Percentiles rank a stretch among this genome's conserved stretches.
Evolutionary conservation across 2,888 invertebrate species (phyloP).

Genomic region (Sarcophaga variegata): DNA sequence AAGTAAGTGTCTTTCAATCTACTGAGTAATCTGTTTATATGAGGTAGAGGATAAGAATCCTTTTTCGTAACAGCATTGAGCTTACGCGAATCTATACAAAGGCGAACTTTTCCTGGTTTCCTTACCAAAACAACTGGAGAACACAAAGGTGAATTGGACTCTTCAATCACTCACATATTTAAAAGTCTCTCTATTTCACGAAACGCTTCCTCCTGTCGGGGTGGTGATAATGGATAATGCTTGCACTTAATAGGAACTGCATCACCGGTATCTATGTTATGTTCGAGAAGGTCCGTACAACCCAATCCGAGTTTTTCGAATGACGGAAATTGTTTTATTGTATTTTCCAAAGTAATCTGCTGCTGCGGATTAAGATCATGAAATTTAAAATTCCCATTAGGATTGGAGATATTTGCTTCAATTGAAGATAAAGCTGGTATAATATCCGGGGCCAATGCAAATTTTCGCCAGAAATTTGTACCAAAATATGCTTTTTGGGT

Average conservation of each 20-base stretch:
- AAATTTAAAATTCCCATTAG: slow-evolving; percentile 2
- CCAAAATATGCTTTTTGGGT: neutral
- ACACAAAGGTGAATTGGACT: slow-evolving; percentile 48
- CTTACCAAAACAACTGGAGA: neutral
- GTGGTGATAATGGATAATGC: slow-evolving; percentile 42
- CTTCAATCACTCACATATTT: slow-evolving; percentile 36
- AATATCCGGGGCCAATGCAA: neutral
- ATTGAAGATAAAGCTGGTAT: neutral
- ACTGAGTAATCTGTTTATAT: slow-evolving; percentile 50
- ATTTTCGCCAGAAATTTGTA: neutral
- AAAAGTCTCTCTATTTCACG: slow-evolving; percentile 23
- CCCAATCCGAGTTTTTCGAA: slow-evolving; percentile 1
- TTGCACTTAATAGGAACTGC: slow-evolving; percentile 22
- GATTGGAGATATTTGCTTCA: neutral
- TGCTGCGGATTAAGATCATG: slow-evolving; percentile 19
- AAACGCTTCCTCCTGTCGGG: slow-evolving; percentile 26
- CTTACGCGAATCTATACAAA: slow-evolving; percentile 49
- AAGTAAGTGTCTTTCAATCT: slow-evolving; percentile 52
- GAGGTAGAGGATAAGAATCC: too few species aligned
- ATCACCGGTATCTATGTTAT: slow-evolving; percentile 13
- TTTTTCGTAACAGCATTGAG: too few species aligned
- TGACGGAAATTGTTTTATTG: slow-evolving; percentile 4
- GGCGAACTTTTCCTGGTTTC: slow-evolving; percentile 45
- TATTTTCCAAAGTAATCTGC: neutral
- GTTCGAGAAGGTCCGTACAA: neutral